Evolutionary conservation across 2,797 vertebrate species (phyloP).

Genomic region (Nyctalus aviator): DNA sequence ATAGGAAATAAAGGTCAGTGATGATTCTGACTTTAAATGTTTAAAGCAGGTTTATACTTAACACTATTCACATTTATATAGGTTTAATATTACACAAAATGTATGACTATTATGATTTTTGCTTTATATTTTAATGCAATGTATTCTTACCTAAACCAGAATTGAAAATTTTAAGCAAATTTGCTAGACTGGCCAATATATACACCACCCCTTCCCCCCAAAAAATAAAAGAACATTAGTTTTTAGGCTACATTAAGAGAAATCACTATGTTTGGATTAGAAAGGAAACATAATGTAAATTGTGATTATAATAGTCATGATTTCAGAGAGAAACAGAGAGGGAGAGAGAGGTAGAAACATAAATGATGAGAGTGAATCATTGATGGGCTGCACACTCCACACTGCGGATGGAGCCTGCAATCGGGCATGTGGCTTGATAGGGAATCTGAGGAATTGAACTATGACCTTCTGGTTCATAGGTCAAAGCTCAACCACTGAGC

Average conservation of each 20-base stretch:
- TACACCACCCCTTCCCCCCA: fast-evolving
- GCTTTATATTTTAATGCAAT: neutral
- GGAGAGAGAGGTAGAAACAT: neutral
- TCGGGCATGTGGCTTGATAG: neutral
- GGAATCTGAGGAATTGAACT: neutral
- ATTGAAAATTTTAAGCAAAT: slow-evolving; percentile 26
- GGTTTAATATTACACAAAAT: neutral
- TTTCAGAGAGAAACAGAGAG: neutral
- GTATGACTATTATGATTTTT: neutral
- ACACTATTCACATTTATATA: neutral
- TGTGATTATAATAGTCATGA: neutral
- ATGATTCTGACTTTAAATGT: slow-evolving; percentile 28
- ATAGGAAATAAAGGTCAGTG: slow-evolving; percentile 2
- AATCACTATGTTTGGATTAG: slow-evolving; percentile 11
- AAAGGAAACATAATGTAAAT: neutral
- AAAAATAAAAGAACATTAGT: neutral
- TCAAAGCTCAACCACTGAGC: too few species aligned
- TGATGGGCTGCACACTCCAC: too few species aligned
- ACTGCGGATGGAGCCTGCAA: too few species aligned
- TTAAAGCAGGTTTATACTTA: slow-evolving; percentile 1
- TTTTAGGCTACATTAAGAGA: neutral
- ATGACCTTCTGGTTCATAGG: too few species aligned
- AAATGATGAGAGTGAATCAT: too few species aligned
- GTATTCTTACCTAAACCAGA: neutral
- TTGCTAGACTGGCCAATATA: neutral